Evolutionary conservation across 37 sponge, comb jelly and placozoan species (phyloP).

Genomic region (Aplysina aerophoba): DNA sequence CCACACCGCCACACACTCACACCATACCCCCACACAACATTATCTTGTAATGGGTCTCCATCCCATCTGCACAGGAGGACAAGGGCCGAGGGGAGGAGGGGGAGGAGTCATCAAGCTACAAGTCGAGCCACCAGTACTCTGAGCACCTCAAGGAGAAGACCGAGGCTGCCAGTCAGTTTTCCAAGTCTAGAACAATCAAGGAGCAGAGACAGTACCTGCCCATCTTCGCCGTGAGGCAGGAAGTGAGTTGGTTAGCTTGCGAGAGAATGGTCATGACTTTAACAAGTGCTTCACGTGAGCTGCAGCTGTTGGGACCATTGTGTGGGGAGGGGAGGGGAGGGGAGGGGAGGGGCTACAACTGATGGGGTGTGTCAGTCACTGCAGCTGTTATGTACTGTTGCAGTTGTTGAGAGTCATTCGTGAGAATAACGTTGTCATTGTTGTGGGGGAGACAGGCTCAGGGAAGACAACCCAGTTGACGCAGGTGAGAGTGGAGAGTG

Average conservation of each 20-base stretch:
- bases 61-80: slow-evolving; percentile 49
- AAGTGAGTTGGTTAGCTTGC: slow-evolving; percentile 50
- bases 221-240: slow-evolving; percentile 89
- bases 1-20: not conserved
- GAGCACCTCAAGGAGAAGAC: slow-evolving; percentile 84
- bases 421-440: slow-evolving; percentile 94
- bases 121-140: slow-evolving; percentile 91
- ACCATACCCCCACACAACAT: not conserved
- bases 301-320: no score
- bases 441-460: slow-evolving; percentile 99
- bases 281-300: not conserved
- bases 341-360: not conserved
- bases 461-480: slow-evolving; percentile 99
- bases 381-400: not conserved
- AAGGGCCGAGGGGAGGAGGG: slow-evolving; percentile 34
- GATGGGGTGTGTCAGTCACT: not conserved
- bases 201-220: slow-evolving; percentile 96
- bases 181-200: slow-evolving; percentile 85
- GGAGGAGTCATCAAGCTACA: slow-evolving; percentile 79
- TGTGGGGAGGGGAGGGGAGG: no score
- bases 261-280: no score
- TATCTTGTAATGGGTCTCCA: not conserved
- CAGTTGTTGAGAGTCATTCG: slow-evolving; percentile 86
- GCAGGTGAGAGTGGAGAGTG: slow-evolving; percentile 55
- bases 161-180: slow-evolving; percentile 91